These are phyloP conservation scores for Formica aserva DNA, from an alignment of 2,888 invertebrate genomes.

Conservation along the genomic window DNA sequence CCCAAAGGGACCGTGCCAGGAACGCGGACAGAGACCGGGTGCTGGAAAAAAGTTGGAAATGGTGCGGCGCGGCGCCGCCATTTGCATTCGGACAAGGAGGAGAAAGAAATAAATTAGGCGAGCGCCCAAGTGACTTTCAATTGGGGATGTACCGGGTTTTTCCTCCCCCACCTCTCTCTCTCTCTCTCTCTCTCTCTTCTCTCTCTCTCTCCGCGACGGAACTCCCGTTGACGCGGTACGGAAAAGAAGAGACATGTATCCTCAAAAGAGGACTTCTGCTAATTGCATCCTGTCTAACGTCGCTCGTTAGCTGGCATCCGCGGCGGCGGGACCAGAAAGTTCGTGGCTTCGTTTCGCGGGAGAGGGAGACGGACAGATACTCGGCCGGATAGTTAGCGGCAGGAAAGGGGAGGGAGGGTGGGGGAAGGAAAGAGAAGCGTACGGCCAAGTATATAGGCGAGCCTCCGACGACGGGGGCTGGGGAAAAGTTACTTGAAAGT, in stretches of 20 bases:
- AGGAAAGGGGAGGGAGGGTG: background rate
- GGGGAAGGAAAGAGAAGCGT: slow-evolving; percentile 53
- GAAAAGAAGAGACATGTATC: slow-evolving; percentile 69
- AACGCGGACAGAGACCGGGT: slow-evolving; percentile 31
- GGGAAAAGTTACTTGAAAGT: slow-evolving; percentile 70
- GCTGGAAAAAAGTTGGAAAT: slow-evolving; percentile 57
- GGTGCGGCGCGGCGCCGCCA: slow-evolving; percentile 51
- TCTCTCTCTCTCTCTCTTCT: background rate
- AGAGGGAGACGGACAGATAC: slow-evolving; percentile 17
- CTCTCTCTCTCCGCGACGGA: slow-evolving; percentile 41
- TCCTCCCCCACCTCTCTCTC: slow-evolving; percentile 54
- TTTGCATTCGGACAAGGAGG: slow-evolving; percentile 70
- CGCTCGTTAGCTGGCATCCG: slow-evolving; percentile 73
- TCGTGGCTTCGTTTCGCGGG: slow-evolving; percentile 59
- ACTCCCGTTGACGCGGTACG: slow-evolving; percentile 50
- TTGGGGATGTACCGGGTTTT: slow-evolving; percentile 69
- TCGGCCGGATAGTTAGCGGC: slow-evolving; percentile 39
- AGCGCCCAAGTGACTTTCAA: slow-evolving; percentile 77
- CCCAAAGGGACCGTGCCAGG: slow-evolving; percentile 21
- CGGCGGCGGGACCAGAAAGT: slow-evolving; percentile 62
- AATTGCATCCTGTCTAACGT: slow-evolving; percentile 80
- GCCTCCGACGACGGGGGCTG: slow-evolving; percentile 27
- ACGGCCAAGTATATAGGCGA: slow-evolving; percentile 38
- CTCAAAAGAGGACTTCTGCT: slow-evolving; percentile 76
- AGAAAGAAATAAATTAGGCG: slow-evolving; percentile 76